Percentiles rank a stretch among this genome's conserved stretches.
These are phyloP conservation scores for Schizopygopsis pylzovi DNA, from an alignment of 2,797 vertebrate species.

Conservation along the genomic window DNA sequence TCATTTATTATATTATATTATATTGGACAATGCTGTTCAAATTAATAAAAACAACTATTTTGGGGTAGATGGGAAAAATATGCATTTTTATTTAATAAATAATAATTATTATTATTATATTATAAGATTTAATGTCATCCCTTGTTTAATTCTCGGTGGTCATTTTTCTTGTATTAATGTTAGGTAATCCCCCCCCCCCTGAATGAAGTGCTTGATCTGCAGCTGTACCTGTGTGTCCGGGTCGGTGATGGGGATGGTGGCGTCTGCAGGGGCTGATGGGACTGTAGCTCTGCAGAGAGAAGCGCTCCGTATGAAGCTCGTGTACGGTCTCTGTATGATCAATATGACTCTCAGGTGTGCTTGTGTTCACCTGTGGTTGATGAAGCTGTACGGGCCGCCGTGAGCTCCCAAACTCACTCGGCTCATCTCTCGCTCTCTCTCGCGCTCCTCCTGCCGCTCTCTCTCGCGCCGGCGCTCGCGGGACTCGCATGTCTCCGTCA, in stretches of 20 bases:
- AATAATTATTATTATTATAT: background rate
- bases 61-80: too few relatives aligned
- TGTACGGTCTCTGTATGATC: background rate
- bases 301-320: background rate
- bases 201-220: too few relatives aligned
- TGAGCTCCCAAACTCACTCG: slow-evolving; percentile 40
- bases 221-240: slow-evolving; percentile 88
- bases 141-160: background rate
- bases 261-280: slow-evolving; percentile 74
- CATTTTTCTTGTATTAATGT: background rate
- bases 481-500: slow-evolving; percentile 32
- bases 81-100: too few relatives aligned
- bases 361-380: slow-evolving; percentile 53
- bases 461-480: slow-evolving; percentile 14
- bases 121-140: background rate
- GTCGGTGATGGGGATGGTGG: slow-evolving; percentile 90
- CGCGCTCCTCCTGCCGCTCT: background rate
- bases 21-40: too few relatives aligned
- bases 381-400: slow-evolving; percentile 60
- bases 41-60: too few relatives aligned
- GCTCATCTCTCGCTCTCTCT: background rate
- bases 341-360: background rate
- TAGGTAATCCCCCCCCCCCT: too few relatives aligned
- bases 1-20: too few relatives aligned
- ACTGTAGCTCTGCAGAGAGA: slow-evolving; percentile 78